A percentile compares a stretch with the other conserved stretches of the same genome.
These are phyloP conservation scores for Varroa destructor DNA, from an alignment of 1,140 invertebrate species.

Conservation along the genomic window DNA sequence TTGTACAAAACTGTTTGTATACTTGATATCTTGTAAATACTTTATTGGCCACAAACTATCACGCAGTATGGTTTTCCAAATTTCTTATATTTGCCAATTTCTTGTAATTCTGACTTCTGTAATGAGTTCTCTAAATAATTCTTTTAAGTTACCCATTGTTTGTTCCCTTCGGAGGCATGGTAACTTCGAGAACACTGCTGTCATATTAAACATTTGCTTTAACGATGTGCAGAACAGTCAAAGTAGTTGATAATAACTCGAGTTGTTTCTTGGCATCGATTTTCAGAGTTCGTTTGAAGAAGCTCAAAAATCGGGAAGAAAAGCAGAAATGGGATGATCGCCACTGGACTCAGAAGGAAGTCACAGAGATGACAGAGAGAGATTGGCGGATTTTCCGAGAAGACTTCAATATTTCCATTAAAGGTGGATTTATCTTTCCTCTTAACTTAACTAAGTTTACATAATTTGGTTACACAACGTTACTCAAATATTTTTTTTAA, in stretches of 20 bases:
- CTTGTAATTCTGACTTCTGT: too few relatives aligned
- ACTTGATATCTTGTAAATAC: too few relatives aligned
- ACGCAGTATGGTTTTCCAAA: too few relatives aligned
- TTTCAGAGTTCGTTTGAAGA: constrained; percentile 65
- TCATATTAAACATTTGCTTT: too few relatives aligned
- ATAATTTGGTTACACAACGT: constrained; percentile 31
- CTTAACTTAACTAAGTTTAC: constrained; percentile 26
- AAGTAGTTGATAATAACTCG: neutral
- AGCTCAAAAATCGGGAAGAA: constrained; percentile 85
- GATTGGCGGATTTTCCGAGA: constrained; percentile 99
- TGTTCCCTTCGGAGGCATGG: too few relatives aligned
- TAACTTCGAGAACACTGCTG: too few relatives aligned
- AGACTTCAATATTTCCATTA: constrained; percentile 98
- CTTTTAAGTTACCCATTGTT: too few relatives aligned
- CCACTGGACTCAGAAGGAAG: constrained; percentile 91
- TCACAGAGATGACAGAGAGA: constrained; percentile 91
- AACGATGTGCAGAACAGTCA: too few relatives aligned
- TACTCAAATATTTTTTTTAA: too few relatives aligned
- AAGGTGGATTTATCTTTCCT: constrained; percentile 46
- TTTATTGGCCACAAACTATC: too few relatives aligned
- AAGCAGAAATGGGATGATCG: constrained; percentile 98
- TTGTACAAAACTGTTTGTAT: constrained; percentile 13
- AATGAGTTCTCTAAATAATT: too few relatives aligned
- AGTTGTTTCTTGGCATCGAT: constrained; percentile 29
- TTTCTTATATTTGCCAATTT: too few relatives aligned